These are phyloP conservation scores for Fukomys damarensis DNA, from an alignment of 2,113 vertebrate species.

Conservation along the genomic window DNA sequence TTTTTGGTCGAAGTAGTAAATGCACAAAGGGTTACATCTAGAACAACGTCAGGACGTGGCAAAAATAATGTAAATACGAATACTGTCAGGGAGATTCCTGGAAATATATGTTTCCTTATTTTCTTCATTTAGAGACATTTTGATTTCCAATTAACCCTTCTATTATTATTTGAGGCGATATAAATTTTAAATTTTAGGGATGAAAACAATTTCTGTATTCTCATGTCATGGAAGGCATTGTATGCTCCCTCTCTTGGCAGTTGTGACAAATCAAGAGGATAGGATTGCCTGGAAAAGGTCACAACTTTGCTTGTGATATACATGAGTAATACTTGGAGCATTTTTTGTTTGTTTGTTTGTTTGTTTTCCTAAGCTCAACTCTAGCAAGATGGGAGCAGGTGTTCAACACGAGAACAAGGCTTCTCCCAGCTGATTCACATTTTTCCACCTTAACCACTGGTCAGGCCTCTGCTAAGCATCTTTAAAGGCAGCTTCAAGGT, in stretches of 20 bases:
- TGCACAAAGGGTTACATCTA: no score
- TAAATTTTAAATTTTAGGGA: background rate
- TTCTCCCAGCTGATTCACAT: background rate
- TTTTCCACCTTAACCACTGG: rapidly evolving
- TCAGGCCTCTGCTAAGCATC: rapidly evolving
- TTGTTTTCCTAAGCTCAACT: background rate
- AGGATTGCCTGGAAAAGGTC: background rate
- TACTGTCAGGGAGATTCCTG: no score
- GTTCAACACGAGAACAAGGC: background rate
- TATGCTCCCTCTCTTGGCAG: rapidly evolving
- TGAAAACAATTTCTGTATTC: background rate
- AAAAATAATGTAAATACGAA: no score
- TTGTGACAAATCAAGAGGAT: background rate
- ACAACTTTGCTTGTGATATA: background rate
- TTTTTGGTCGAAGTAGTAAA: no score
- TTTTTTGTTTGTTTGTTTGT: no score
- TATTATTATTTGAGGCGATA: background rate
- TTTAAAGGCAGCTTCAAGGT: background rate
- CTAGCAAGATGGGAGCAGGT: background rate
- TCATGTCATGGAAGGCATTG: background rate
- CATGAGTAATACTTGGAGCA: background rate
- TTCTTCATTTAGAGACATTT: background rate
- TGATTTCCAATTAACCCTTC: background rate
- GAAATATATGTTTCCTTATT: background rate
- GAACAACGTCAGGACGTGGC: no score